Conservation (phyloP, 2,797 vertebrate species). For the Enteromius thamalakanensis region DNA sequence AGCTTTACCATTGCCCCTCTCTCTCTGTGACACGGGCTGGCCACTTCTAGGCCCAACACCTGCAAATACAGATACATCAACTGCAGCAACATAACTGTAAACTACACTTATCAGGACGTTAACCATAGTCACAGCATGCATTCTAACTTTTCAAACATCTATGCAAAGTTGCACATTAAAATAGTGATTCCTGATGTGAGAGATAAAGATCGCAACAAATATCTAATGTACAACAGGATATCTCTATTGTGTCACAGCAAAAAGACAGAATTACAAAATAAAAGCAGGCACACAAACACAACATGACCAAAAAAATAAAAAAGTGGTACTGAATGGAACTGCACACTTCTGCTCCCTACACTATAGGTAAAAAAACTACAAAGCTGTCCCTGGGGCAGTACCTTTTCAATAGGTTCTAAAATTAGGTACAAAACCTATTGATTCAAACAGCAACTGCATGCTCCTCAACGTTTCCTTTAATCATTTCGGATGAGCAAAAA, state of each 20-base stretch:
- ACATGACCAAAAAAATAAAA: neutral
- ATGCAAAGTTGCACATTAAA: neutral
- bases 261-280: neutral
- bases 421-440: too few species aligned
- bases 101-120: slow-evolving; percentile 50
- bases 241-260: neutral
- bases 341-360: neutral
- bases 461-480: neutral
- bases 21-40: slow-evolving; percentile 36
- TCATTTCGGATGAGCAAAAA: neutral
- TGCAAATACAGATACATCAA: slow-evolving; percentile 43
- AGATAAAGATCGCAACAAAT: neutral
- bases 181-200: neutral
- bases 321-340: neutral
- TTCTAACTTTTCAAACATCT: neutral
- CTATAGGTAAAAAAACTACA: neutral
- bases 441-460: neutral
- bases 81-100: slow-evolving; percentile 62
- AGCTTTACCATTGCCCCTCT: slow-evolving; percentile 53
- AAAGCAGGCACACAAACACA: neutral
- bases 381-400: neutral
- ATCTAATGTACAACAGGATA: neutral
- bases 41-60: slow-evolving; percentile 52
- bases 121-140: neutral
- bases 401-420: neutral